Conservation (phyloP, 2,888 invertebrate genomes). For the Tridacna crocea region DNA sequence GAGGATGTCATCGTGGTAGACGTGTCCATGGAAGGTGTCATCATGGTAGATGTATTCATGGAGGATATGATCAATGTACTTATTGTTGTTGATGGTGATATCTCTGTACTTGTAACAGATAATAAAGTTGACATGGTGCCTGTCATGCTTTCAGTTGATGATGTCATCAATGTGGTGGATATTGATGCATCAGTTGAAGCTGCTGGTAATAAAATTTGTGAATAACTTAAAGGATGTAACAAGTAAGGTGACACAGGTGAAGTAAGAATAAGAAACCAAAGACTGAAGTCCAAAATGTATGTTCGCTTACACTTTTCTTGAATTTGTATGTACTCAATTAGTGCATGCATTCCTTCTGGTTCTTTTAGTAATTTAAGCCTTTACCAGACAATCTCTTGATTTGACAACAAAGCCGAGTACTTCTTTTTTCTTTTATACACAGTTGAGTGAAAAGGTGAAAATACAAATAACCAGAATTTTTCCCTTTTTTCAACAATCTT, state of each 20-base stretch:
- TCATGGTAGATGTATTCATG: background rate
- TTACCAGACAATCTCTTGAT: no score
- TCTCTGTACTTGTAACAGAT: background rate
- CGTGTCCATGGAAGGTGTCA: background rate
- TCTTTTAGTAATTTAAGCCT: no score
- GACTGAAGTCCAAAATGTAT: no score
- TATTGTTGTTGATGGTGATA: background rate
- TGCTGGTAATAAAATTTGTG: background rate
- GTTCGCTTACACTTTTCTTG: background rate
- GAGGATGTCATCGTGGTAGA: background rate
- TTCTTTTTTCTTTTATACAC: no score
- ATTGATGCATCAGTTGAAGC: conserved; percentile 4
- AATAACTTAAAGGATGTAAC: background rate
- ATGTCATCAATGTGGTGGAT: background rate
- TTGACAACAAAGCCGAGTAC: no score
- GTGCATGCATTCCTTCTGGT: no score
- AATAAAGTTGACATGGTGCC: background rate
- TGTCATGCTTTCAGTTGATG: background rate
- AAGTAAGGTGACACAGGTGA: background rate
- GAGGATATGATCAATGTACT: background rate
- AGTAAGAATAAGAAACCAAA: no score
- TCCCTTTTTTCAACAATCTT: no score
- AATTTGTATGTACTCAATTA: no score
- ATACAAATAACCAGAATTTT: no score
- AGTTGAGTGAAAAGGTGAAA: no score